A percentile compares a stretch with the other conserved stretches of the same genome.
Conservation (phyloP, 2,888 invertebrate species). For the Lasioglossum villosulum region DNA sequence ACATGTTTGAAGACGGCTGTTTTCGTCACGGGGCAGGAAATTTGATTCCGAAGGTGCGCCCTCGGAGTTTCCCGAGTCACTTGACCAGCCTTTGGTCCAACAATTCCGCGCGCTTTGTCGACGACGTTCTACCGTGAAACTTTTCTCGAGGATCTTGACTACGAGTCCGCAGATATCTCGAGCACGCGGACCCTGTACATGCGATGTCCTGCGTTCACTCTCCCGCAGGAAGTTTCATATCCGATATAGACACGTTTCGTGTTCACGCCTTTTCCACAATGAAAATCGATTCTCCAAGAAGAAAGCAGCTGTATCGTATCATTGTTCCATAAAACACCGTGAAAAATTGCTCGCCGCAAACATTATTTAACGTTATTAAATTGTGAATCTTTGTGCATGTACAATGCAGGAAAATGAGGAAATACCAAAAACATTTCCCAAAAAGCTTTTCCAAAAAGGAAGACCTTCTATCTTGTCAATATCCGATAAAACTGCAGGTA, state of each 20-base stretch:
- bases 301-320: not conserved
- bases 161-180: constrained; percentile 29
- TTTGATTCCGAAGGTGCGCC: constrained; percentile 45
- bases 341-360: not conserved
- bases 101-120: constrained; percentile 58
- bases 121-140: constrained; percentile 43
- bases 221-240: constrained; percentile 71
- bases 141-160: constrained; percentile 35
- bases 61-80: constrained; percentile 45
- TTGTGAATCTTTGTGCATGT: not conserved
- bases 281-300: constrained; percentile 14
- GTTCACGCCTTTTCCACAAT: constrained; percentile 25
- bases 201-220: constrained; percentile 51
- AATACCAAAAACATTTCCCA: not conserved
- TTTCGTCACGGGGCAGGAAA: constrained; percentile 37
- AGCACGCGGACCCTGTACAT: constrained; percentile 12
- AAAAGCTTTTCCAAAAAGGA: too few species aligned
- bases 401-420: not conserved
- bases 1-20: not conserved
- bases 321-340: not conserved
- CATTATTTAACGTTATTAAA: not conserved
- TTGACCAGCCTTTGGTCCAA: constrained; percentile 53
- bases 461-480: too few species aligned
- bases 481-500: too few species aligned
- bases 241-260: constrained; percentile 57